phyloP scores from a whole-genome alignment of 2,888 invertebrate genomes.

The Xanthia icteritia region DNA sequence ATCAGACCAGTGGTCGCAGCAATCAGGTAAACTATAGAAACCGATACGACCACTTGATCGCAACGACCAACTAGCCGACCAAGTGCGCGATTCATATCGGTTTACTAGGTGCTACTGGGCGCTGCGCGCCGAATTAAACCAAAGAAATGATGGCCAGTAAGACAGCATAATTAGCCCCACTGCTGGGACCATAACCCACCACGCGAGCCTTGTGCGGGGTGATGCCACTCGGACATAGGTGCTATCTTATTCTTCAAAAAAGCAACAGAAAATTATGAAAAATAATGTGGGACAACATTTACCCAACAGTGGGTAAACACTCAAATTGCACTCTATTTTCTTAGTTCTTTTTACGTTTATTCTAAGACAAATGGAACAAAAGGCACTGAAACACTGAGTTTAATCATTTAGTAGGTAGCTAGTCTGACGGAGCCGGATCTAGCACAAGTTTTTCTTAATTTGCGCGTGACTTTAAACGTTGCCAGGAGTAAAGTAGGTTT shows the following conservation, averaged over 20 bases:
- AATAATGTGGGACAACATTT: neutral
- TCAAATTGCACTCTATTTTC: neutral
- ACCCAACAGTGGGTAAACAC: neutral
- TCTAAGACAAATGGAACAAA: conserved; percentile 10
- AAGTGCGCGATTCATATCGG: too few species aligned
- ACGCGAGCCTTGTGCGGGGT: neutral
- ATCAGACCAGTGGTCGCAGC: too few species aligned
- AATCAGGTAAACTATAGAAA: too few species aligned
- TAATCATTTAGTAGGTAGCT: neutral
- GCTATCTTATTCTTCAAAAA: neutral
- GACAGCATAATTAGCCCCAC: neutral
- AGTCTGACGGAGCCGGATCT: neutral
- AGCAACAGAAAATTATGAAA: neutral
- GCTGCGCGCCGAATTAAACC: neutral
- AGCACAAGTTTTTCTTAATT: conserved; percentile 7
- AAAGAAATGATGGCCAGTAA: neutral
- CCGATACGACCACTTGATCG: too few species aligned
- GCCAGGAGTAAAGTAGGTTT: neutral
- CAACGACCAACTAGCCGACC: too few species aligned
- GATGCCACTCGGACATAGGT: neutral
- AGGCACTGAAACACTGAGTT: conserved; percentile 5
- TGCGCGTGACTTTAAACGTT: neutral
- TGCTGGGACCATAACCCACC: too few species aligned
- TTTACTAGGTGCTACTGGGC: too few species aligned
- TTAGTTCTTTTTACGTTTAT: neutral